phyloP scores from a whole-genome alignment of 2,888 invertebrate genomes.

The Perizoma flavofasciatum region DNA sequence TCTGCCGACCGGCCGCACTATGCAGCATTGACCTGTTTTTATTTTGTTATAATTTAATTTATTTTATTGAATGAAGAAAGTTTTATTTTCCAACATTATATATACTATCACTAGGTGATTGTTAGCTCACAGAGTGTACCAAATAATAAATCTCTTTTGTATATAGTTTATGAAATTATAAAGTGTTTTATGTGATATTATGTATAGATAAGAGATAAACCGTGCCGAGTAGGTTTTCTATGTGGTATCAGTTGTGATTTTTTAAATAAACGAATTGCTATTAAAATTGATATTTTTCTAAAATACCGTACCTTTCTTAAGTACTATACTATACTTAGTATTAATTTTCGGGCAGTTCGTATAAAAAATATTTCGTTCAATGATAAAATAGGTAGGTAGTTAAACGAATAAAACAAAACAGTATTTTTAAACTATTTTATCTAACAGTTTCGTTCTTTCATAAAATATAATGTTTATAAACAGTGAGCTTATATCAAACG shows the following conservation, averaged over 20 bases:
- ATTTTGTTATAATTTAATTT: constrained; percentile 29
- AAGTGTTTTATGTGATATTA: constrained; percentile 83
- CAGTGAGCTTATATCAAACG: constrained; percentile 48
- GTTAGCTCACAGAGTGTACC: constrained; percentile 66
- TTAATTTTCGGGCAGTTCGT: too few species aligned
- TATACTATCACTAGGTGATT: constrained; percentile 58
- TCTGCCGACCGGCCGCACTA: too few species aligned
- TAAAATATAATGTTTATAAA: constrained; percentile 57
- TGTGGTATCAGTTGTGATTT: constrained; percentile 84
- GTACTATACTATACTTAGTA: not conserved
- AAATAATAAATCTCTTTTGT: constrained; percentile 67
- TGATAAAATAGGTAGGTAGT: too few species aligned
- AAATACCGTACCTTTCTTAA: not conserved
- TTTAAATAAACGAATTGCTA: constrained; percentile 80
- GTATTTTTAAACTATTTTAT: constrained; percentile 60
- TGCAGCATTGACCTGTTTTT: not conserved
- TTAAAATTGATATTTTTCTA: constrained; percentile 42
- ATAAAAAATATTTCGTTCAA: too few species aligned
- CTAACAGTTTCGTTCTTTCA: constrained; percentile 59
- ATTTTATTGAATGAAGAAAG: constrained; percentile 28
- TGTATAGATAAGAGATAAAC: constrained; percentile 82
- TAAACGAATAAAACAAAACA: constrained; percentile 22
- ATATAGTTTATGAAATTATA: constrained; percentile 79
- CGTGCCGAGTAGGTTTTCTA: constrained; percentile 84
- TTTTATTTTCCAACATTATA: constrained; percentile 46